phyloP scores from a whole-genome alignment of 2,888 invertebrate species.

The Heliconius aoede region DNA sequence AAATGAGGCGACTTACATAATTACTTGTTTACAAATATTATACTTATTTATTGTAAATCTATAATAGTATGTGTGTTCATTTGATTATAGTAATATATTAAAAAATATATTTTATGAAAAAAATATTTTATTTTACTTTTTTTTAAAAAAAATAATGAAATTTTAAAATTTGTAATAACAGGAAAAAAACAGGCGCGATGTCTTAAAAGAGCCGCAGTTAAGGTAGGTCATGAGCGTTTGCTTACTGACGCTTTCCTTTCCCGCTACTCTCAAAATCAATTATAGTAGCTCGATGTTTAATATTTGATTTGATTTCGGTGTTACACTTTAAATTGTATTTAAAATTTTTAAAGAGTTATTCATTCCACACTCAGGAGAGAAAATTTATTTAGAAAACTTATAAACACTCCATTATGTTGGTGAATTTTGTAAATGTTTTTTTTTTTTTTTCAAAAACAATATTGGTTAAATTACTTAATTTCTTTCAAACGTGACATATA shows the following conservation, averaged over 20 bases:
- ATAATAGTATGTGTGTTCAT: not conserved
- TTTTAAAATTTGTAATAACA: no score
- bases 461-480: not conserved
- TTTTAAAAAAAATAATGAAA: no score
- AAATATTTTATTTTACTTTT: not conserved
- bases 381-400: no score
- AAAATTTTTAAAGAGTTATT: no score
- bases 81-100: no score
- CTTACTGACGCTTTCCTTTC: slow-evolving; percentile 25
- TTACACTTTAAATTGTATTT: no score
- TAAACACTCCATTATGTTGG: no score
- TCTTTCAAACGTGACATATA: not conserved
- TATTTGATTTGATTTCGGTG: no score
- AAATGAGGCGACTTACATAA: slow-evolving; percentile 34
- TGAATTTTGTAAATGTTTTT: no score
- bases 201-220: slow-evolving; percentile 34
- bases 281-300: not conserved
- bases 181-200: not conserved
- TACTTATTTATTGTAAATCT: not conserved
- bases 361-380: no score
- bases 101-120: not conserved
- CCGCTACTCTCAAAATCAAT: slow-evolving; percentile 11
- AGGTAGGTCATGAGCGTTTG: slow-evolving; percentile 38
- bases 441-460: no score
- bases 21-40: slow-evolving; percentile 23